Conservation (phyloP, 2,888 invertebrate genomes). For the Melinaea menophilus region DNA sequence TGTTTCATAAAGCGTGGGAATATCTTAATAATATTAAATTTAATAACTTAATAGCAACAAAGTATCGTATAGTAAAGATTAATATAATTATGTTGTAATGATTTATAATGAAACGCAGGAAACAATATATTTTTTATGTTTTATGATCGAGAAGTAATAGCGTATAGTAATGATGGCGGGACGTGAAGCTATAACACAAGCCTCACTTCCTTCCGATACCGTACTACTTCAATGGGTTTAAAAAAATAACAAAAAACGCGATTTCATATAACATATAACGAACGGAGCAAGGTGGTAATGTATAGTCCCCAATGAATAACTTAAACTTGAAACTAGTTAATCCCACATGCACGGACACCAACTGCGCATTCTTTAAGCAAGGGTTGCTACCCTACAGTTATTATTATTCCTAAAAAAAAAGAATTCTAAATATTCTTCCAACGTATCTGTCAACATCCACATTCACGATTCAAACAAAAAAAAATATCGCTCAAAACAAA, state of each 20-base stretch:
- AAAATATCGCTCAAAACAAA: slow-evolving; percentile 58
- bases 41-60: slow-evolving; percentile 12
- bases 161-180: slow-evolving; percentile 61
- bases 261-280: slow-evolving; percentile 15
- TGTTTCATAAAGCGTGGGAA: slow-evolving; percentile 42
- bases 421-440: slow-evolving; percentile 51
- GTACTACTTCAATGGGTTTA: slow-evolving; percentile 42
- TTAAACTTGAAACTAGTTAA: slow-evolving; percentile 56
- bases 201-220: slow-evolving; percentile 75
- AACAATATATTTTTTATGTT: slow-evolving; percentile 50
- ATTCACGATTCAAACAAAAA: slow-evolving; percentile 38
- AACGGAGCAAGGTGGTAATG: slow-evolving; percentile 37
- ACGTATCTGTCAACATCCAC: slow-evolving; percentile 59
- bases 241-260: slow-evolving; percentile 8
- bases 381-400: slow-evolving; percentile 68
- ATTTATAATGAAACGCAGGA: slow-evolving; percentile 62
- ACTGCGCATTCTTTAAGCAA: slow-evolving; percentile 69
- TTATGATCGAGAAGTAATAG: slow-evolving; percentile 23
- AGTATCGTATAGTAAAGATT: neutral
- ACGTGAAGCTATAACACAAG: slow-evolving; percentile 48
- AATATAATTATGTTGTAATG: slow-evolving; percentile 32
- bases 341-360: slow-evolving; percentile 63
- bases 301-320: slow-evolving; percentile 50
- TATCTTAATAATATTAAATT: slow-evolving; percentile 17
- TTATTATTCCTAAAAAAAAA: slow-evolving; percentile 66